Base-by-base conservation (phyloP, 1,140 invertebrate genomes). In the Bicyclus anynana region DNA sequence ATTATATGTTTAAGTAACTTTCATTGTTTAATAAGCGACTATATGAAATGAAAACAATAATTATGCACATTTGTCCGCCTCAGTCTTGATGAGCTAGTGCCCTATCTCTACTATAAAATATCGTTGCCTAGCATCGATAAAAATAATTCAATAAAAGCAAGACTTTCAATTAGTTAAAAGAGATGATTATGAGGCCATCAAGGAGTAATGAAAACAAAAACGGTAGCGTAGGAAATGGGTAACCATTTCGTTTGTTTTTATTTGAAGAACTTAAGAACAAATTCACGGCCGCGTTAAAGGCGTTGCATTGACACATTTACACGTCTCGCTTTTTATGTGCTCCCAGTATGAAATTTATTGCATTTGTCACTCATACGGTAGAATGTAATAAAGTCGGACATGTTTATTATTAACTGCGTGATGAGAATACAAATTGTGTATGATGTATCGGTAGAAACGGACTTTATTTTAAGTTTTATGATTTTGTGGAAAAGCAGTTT, bases 221-320 rank as follows among this genome's bases (percentile, higher is more conserved):
- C 62, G 58, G 59, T 72, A n/a, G n/a, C 60, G 56, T 58, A 65
- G 59, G 46, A 35, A n/a, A n/a, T n/a, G n/a, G n/a, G n/a, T 27
- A 13, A 44, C 42, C 49, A 20, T 38, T 63, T 54, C 51, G 56
- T 53, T 64, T 47, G 17, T 50, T 58, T 71, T 72, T 72, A 76
- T 84, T 80, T 79, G 75, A 80, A 62, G 67, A 69, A 71, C 47
- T 74, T 74, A 70, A 69, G 67, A 72, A 69, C 78, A 80, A 83
- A 81, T 73, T 81, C 72, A 72, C 58, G 61, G 69, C 52, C 68
- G 69, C 68, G 70, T 79, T 74, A 74, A 76, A 59, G 59, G 70
- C 67, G 53, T 40, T 46, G 63, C 62, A 62, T 54, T 73, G 74
- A 85, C 78, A 83, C 74, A 68, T 74, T 72, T 67, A 74, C 77